phyloP scores from a whole-genome alignment of 1,140 invertebrate species.

The Marisa cornuarietis region DNA sequence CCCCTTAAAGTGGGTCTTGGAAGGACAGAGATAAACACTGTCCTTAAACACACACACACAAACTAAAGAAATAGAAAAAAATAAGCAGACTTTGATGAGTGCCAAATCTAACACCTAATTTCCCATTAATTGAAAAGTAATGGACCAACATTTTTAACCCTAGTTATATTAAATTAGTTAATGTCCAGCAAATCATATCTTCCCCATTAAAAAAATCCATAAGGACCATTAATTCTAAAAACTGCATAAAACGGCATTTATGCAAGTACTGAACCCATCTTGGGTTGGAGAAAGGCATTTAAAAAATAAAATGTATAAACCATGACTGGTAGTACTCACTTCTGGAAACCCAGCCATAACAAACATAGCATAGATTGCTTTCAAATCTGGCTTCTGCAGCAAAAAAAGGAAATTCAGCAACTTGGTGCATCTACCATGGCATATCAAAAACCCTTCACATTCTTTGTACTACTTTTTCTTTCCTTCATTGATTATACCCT shows the following conservation, averaged over 20 bases:
- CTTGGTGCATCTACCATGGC: neutral
- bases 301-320: neutral
- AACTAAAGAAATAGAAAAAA: neutral
- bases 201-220: too few relatives aligned
- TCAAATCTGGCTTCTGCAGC: slow-evolving; percentile 50
- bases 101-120: too few relatives aligned
- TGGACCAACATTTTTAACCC: neutral
- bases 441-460: neutral
- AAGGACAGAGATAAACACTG: neutral
- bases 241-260: too few relatives aligned
- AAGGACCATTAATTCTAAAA: too few relatives aligned
- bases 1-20: too few relatives aligned
- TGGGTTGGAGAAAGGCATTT: too few relatives aligned
- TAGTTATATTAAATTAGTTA: too few relatives aligned
- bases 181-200: too few relatives aligned
- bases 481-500: neutral
- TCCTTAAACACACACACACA: neutral
- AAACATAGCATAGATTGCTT: slow-evolving; percentile 62
- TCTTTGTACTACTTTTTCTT: neutral
- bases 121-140: neutral
- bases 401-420: slow-evolving; percentile 15
- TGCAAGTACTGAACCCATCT: too few relatives aligned
- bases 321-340: slow-evolving; percentile 37
- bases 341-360: slow-evolving; percentile 64
- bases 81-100: neutral